Evolutionary conservation across 2,888 invertebrate species (phyloP).

Genomic region (Prostheceraeus crozeri): DNA sequence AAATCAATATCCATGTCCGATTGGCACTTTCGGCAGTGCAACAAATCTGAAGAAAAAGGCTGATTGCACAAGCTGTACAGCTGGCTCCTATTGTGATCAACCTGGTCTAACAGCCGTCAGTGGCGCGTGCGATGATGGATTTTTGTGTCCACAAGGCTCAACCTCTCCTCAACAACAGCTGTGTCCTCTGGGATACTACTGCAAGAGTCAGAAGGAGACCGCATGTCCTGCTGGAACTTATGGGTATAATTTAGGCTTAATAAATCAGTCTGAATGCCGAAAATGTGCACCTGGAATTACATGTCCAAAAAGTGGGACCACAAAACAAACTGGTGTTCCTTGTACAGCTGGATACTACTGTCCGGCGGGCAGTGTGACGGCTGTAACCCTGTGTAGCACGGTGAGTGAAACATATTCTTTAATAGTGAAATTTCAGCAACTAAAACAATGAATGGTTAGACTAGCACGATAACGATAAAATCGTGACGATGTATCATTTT

Average conservation of each 20-base stretch:
- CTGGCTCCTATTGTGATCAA: slow-evolving; percentile 52
- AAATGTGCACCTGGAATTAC: background rate
- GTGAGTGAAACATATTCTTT: too few relatives aligned
- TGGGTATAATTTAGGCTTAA: slow-evolving; percentile 41
- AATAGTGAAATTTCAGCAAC: too few relatives aligned
- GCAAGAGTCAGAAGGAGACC: background rate
- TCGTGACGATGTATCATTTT: too few relatives aligned
- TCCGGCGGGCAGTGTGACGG: background rate
- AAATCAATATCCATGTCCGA: slow-evolving; percentile 46
- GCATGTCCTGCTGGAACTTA: background rate
- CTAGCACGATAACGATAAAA: too few relatives aligned
- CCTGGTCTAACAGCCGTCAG: slow-evolving; percentile 47
- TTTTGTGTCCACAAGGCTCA: slow-evolving; percentile 22
- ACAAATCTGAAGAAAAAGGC: slow-evolving; percentile 45
- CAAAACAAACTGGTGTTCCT: slow-evolving; percentile 45
- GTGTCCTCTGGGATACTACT: background rate
- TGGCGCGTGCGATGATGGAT: slow-evolving; percentile 49
- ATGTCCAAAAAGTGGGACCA: slow-evolving; percentile 44
- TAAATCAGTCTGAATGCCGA: slow-evolving; percentile 27
- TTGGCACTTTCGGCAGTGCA: slow-evolving; percentile 49
- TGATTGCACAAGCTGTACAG: slow-evolving; percentile 50
- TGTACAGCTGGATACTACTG: slow-evolving; percentile 50
- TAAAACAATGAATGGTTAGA: too few relatives aligned
- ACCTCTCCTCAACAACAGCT: slow-evolving; percentile 42
- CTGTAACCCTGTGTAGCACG: too few relatives aligned